Evolutionary conservation across 2,797 vertebrate genomes (phyloP).

Genomic region (Acropternis orthonyx): DNA sequence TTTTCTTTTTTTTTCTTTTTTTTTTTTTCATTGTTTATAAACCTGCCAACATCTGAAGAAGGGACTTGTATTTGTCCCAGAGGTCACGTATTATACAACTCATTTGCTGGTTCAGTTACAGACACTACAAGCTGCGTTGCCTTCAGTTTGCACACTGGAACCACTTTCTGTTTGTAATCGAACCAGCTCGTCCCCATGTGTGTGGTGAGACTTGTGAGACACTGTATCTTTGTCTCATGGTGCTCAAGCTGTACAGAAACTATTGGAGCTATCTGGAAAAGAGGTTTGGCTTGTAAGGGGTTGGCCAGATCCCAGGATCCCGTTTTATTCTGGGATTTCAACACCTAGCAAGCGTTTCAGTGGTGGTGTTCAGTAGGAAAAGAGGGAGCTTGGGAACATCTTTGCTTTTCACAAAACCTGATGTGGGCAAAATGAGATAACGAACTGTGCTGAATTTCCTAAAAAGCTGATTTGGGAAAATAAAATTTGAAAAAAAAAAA

Average conservation of each 20-base stretch:
- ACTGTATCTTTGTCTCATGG: not conserved
- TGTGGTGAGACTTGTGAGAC: not conserved
- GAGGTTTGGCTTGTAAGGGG: not conserved
- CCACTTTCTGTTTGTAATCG: conserved; percentile 45
- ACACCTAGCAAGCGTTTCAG: not conserved
- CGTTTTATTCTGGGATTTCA: not conserved
- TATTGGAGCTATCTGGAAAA: not conserved
- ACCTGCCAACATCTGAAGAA: not conserved
- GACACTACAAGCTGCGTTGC: not conserved
- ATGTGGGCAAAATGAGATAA: not conserved
- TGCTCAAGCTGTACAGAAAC: not conserved
- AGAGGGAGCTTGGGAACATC: not conserved
- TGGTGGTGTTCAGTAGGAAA: not conserved
- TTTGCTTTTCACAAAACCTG: not conserved
- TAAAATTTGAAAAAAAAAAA: not conserved
- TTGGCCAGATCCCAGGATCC: not conserved
- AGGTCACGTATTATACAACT: not conserved
- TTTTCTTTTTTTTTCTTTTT: not conserved
- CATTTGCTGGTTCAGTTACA: conserved; percentile 50
- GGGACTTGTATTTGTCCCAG: conserved; percentile 8
- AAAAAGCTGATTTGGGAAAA: not conserved
- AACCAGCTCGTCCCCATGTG: not conserved
- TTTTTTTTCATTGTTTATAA: not conserved
- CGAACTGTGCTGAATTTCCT: not conserved
- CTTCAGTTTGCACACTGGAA: not conserved